These are phyloP conservation scores for Slavum lentiscoides DNA, from an alignment of 2,888 invertebrate genomes.

Conservation along the genomic window DNA sequence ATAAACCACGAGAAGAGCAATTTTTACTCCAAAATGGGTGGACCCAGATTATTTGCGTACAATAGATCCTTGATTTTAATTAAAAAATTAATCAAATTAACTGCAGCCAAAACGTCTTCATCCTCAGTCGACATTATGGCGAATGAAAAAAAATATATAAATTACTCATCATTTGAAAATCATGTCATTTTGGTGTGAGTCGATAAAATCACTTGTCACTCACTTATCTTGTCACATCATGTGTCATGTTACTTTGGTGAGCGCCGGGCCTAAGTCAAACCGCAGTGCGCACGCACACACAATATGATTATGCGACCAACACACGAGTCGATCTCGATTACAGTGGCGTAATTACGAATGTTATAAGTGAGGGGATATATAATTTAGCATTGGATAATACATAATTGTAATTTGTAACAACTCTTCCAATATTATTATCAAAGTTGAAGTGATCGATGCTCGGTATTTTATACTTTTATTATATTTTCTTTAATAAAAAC, in stretches of 20 bases:
- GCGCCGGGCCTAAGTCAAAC: neutral
- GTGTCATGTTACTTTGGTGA: conserved; percentile 20
- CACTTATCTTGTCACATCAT: neutral
- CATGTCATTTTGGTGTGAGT: too few relatives aligned
- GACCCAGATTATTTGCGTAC: neutral
- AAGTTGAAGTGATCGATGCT: too few relatives aligned
- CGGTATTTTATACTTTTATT: too few relatives aligned
- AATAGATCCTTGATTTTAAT: neutral
- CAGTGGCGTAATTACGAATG: too few relatives aligned
- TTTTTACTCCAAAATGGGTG: conserved; percentile 13
- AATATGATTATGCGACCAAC: too few relatives aligned
- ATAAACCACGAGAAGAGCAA: conserved; percentile 1
- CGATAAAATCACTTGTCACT: conserved; percentile 1
- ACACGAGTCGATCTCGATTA: too few relatives aligned
- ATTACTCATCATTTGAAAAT: neutral
- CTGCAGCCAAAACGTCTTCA: conserved; percentile 4
- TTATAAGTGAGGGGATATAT: too few relatives aligned
- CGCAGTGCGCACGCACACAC: too few relatives aligned
- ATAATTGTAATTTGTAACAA: too few relatives aligned
- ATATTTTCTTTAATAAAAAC: too few relatives aligned
- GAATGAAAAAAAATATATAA: neutral
- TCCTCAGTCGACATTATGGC: conserved; percentile 1
- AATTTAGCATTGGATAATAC: too few relatives aligned
- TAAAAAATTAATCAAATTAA: conserved; percentile 12
- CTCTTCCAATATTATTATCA: too few relatives aligned